Base-by-base conservation (phyloP, 1,140 invertebrate genomes). In the Chlorops oryzae region DNA sequence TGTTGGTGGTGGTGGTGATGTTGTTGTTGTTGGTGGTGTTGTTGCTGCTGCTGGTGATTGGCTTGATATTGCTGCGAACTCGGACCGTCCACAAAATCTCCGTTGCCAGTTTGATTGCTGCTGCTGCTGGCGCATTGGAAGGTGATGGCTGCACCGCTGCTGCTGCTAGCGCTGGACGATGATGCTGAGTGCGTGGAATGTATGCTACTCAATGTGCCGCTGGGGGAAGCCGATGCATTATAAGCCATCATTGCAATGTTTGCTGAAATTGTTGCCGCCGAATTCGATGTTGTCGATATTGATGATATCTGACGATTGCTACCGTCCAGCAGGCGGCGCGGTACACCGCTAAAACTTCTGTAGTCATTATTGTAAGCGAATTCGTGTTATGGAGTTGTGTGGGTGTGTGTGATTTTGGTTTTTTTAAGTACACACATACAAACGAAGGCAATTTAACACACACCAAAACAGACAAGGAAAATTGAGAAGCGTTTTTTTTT, bases 291-390 rank as follows among this genome's bases (percentile, higher is more conserved):
- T 56, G 51, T 37, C 50, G 52, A 39, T 23, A 51, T 43, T 48
- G 56, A 51, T 46, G 53, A 49, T 37, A 59, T 48, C 40, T 56
- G 56, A 21, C 58, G 47, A 52, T 57, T 56, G 53, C 56, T 63
- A 47, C 60, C 55, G 44, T 72, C 70, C 12, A 72, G 62, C 13
- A 72, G 56, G n/a, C 70, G 69, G 41, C 70, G 63, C 28, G 67
- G 66, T 47, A 72, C 65, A 46, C 70, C 68, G 47, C 62, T 67
- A 38, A 71, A n/a, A n/a, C n/a, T n/a, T n/a, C n/a, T n/a, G n/a
- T n/a, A n/a, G n/a, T n/a, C n/a, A n/a, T n/a, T n/a, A n/a, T n/a
- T n/a, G n/a, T n/a, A n/a, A n/a, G n/a, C n/a, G n/a, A n/a, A n/a
- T n/a, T n/a, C n/a, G n/a, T n/a, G n/a, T n/a, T 17, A 17, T 15